Evolutionary conservation across 2,888 invertebrate genomes (phyloP).

Genomic region (Drosophila prostipennis): DNA sequence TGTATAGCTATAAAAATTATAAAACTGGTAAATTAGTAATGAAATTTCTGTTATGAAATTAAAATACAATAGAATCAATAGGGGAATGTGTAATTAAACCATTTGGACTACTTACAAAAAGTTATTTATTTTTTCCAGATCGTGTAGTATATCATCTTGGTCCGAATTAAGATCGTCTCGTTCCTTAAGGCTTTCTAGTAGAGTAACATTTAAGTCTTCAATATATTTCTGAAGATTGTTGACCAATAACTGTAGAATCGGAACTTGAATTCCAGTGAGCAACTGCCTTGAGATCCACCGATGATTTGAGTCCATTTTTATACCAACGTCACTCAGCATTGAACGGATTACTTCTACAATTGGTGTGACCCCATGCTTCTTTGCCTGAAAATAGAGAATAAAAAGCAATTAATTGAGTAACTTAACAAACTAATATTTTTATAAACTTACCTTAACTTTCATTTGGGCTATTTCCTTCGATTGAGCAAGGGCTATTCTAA

Average conservation of each 20-base stretch:
- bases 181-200: slow-evolving; percentile 40
- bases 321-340: slow-evolving; percentile 37
- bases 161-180: slow-evolving; percentile 40
- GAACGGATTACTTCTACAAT: slow-evolving; percentile 37
- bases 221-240: slow-evolving; percentile 38
- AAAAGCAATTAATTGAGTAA: background rate
- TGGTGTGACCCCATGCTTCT: slow-evolving; percentile 28
- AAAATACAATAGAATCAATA: no score
- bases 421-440: background rate
- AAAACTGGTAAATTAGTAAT: no score
- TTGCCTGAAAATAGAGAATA: slow-evolving; percentile 8
- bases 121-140: slow-evolving; percentile 40
- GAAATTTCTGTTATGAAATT: no score
- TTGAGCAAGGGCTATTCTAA: slow-evolving; percentile 44
- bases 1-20: background rate
- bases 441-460: slow-evolving; percentile 37
- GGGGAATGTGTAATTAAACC: no score
- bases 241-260: slow-evolving; percentile 33
- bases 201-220: slow-evolving; percentile 26
- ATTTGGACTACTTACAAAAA: slow-evolving; percentile 23
- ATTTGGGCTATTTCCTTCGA: slow-evolving; percentile 46
- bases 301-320: slow-evolving; percentile 40
- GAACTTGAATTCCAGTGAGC: slow-evolving; percentile 37
- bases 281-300: slow-evolving; percentile 47
- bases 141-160: slow-evolving; percentile 41